phyloP scores from a whole-genome alignment of 2,113 vertebrate species.

The Chamaetylas fuelleborni region DNA sequence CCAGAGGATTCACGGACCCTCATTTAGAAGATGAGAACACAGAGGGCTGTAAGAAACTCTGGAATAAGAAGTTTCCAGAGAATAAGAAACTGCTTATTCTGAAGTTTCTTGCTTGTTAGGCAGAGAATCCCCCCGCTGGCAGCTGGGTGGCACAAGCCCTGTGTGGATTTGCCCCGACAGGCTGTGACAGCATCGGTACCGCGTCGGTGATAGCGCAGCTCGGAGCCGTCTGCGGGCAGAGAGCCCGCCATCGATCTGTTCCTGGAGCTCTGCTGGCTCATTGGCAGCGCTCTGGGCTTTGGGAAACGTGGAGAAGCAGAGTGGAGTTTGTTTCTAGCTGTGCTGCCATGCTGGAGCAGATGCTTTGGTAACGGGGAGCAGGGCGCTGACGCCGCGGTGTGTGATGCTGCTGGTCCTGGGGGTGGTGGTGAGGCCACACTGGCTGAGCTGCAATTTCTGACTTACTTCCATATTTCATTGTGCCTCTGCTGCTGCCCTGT shows the following conservation, averaged over 20 bases:
- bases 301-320: not conserved
- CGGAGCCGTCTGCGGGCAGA: not conserved
- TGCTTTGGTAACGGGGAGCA: not conserved
- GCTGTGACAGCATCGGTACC: not conserved
- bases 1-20: not conserved
- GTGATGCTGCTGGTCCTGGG: accelerated
- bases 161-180: not conserved
- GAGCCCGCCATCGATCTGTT: conserved; percentile 1
- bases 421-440: accelerated
- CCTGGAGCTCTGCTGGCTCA: not conserved
- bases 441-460: not conserved
- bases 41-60: not conserved
- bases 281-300: not conserved
- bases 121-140: not conserved
- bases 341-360: not conserved
- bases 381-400: accelerated
- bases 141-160: not conserved
- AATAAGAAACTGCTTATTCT: not conserved
- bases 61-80: not conserved
- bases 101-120: not conserved
- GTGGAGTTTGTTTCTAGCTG: not conserved
- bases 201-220: not conserved
- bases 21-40: not conserved
- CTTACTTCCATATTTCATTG: not conserved
- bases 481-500: not conserved